These are phyloP conservation scores for Diarsia brunnea DNA, from an alignment of 2,888 invertebrate species.

Conservation along the genomic window DNA sequence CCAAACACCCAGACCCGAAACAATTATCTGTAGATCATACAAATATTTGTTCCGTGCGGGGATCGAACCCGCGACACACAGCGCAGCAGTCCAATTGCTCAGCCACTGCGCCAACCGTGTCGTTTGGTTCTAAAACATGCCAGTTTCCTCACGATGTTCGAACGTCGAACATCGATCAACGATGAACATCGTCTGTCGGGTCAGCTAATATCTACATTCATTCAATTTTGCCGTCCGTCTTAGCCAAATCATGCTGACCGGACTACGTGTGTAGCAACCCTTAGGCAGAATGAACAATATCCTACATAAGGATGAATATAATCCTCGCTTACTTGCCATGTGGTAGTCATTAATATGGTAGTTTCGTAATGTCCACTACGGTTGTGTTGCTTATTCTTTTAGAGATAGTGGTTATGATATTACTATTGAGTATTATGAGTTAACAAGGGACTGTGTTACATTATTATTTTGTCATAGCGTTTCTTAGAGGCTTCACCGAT, in stretches of 20 bases:
- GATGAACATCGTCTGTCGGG: too few relatives aligned
- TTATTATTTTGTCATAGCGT: background rate
- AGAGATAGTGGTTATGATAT: background rate
- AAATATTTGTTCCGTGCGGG: too few relatives aligned
- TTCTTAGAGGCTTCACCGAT: background rate
- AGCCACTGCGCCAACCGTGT: too few relatives aligned
- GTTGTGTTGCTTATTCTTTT: background rate
- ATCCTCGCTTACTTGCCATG: slow-evolving; percentile 18
- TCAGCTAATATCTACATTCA: too few relatives aligned
- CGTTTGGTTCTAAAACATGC: too few relatives aligned
- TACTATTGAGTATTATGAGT: background rate
- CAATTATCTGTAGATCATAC: too few relatives aligned
- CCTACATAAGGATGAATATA: slow-evolving; percentile 31
- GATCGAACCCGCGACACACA: too few relatives aligned
- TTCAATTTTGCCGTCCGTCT: background rate
- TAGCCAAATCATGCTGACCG: background rate
- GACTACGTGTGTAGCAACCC: background rate
- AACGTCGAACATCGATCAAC: too few relatives aligned
- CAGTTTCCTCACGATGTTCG: too few relatives aligned
- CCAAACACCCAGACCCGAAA: too few relatives aligned
- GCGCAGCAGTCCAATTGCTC: too few relatives aligned
- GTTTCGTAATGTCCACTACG: background rate
- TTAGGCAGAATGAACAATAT: slow-evolving; percentile 10
- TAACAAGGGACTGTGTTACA: background rate
- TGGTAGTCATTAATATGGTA: slow-evolving; percentile 5